Conservation (phyloP, 2,797 vertebrate species). For the Fratercula arctica region DNA sequence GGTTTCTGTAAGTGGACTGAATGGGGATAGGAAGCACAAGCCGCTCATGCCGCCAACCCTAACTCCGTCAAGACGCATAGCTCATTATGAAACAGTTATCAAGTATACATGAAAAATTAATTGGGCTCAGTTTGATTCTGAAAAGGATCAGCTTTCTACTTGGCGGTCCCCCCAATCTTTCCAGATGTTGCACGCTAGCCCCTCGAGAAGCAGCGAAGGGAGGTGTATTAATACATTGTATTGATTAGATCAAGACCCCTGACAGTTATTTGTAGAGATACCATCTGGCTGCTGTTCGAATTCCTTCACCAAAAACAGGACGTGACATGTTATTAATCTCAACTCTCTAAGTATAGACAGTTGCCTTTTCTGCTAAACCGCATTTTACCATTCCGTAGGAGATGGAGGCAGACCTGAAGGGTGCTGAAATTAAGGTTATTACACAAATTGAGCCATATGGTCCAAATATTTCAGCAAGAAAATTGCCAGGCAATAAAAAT, state of each 20-base stretch:
- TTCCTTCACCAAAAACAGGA: slow-evolving; percentile 99
- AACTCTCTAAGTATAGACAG: slow-evolving; percentile 88
- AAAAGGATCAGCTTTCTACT: slow-evolving; percentile 82
- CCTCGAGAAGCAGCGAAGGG: slow-evolving; percentile 90
- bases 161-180: slow-evolving; percentile 84
- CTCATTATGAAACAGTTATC: slow-evolving; percentile 93
- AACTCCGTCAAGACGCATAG: slow-evolving; percentile 84
- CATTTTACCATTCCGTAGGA: slow-evolving; percentile 88
- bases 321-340: slow-evolving; percentile 99
- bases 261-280: slow-evolving; percentile 99
- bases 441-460: slow-evolving; percentile 99
- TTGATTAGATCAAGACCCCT: slow-evolving; percentile 99
- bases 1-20: slow-evolving; percentile 97
- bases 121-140: slow-evolving; percentile 88
- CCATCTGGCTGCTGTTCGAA: slow-evolving; percentile 99
- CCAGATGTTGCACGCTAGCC: slow-evolving; percentile 95
- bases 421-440: slow-evolving; percentile 99
- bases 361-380: slow-evolving; percentile 85
- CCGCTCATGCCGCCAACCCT: slow-evolving; percentile 86
- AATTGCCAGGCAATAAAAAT: slow-evolving; percentile 99
- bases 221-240: slow-evolving; percentile 99
- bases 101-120: slow-evolving; percentile 90
- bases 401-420: slow-evolving; percentile 96
- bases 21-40: slow-evolving; percentile 94
- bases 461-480: slow-evolving; percentile 99